phyloP scores from a whole-genome alignment of 2,113 vertebrate species.

The Oplegnathus fasciatus region DNA sequence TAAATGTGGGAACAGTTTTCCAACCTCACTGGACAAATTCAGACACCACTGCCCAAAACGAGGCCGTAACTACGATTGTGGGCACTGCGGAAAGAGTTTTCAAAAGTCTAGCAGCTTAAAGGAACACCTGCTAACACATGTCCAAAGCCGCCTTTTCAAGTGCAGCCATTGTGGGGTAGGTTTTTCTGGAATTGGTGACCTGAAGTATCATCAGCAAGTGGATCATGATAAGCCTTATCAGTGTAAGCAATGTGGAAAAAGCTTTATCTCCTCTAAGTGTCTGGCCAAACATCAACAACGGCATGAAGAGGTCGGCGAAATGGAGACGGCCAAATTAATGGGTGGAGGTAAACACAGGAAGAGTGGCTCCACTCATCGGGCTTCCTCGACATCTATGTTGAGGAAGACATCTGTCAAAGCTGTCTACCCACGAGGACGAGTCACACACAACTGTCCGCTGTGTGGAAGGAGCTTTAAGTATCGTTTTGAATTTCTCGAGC shows the following conservation, averaged over 20 bases:
- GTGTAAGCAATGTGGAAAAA: conserved; percentile 79
- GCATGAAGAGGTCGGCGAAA: conserved; percentile 66
- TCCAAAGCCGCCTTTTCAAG: conserved; percentile 80
- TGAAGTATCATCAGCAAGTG: conserved; percentile 81
- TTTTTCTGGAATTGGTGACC: conserved; percentile 81
- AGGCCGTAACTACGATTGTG: conserved; percentile 68
- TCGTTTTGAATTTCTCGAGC: conserved; percentile 81
- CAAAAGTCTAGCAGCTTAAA: conserved; percentile 77
- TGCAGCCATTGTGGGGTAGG: conserved; percentile 80
- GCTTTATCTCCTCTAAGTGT: conserved; percentile 80
- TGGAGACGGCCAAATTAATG: conserved; percentile 52
- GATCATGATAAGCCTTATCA: conserved; percentile 81
- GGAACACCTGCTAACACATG: conserved; percentile 78
- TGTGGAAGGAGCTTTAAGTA: conserved; percentile 82
- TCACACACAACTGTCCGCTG: conserved; percentile 80
- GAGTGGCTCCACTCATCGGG: conserved; percentile 50
- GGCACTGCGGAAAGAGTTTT: conserved; percentile 78
- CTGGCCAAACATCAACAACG: conserved; percentile 78
- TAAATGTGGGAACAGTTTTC: conserved; percentile 81
- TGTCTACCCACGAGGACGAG: conserved; percentile 65
- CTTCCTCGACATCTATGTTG: conserved; percentile 44
- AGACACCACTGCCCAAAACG: conserved; percentile 77
- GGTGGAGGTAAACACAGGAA: conserved; percentile 69
- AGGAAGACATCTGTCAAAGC: conserved; percentile 67
- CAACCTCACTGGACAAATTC: conserved; percentile 78